A percentile compares a stretch with the other conserved stretches of the same genome.
phyloP scores from a whole-genome alignment of 1,140 invertebrate species.

The Plutomurus gul region DNA sequence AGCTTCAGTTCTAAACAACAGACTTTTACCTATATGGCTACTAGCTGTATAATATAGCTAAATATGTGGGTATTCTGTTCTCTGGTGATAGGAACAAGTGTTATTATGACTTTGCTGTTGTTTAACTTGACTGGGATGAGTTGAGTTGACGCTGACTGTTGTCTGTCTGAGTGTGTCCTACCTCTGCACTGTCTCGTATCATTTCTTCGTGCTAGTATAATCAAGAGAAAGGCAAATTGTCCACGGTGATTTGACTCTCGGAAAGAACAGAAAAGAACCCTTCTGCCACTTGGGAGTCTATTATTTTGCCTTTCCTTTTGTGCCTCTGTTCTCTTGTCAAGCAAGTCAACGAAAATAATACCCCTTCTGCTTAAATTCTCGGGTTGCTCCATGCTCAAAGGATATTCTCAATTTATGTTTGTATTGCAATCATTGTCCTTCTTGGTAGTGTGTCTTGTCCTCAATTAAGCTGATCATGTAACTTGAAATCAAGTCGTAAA shows the following conservation, averaged over 20 bases:
- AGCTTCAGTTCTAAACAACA: too few relatives aligned
- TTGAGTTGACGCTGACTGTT: background rate
- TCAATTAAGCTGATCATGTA: background rate
- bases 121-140: background rate
- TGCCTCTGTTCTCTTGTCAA: background rate
- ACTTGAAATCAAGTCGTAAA: background rate
- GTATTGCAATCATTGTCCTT: conserved; percentile 7
- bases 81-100: background rate
- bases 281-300: conserved; percentile 31
- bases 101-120: background rate
- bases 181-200: background rate
- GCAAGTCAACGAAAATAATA: background rate
- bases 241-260: conserved; percentile 37
- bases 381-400: background rate
- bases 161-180: background rate
- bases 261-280: background rate
- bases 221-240: conserved; percentile 41
- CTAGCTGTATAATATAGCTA: background rate
- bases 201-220: background rate
- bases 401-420: background rate
- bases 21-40: too few relatives aligned
- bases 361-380: background rate
- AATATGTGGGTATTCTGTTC: background rate
- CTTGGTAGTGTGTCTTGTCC: background rate
- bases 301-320: conserved; percentile 26